A percentile compares a stretch with the other conserved stretches of the same genome.
These are phyloP conservation scores for Apoda limacodes DNA, from an alignment of 2,888 invertebrate genomes.

Conservation along the genomic window DNA sequence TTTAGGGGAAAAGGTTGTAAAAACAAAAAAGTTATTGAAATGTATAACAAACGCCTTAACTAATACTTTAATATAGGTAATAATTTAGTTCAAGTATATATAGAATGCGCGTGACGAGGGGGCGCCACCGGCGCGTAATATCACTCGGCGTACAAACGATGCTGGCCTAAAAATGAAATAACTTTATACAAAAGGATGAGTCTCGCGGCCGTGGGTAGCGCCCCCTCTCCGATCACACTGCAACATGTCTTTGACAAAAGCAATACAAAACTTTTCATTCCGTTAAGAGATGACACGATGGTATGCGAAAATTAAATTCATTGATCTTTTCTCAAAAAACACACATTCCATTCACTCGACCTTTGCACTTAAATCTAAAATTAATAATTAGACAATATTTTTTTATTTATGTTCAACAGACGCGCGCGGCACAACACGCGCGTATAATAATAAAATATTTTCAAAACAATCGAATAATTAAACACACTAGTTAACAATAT, in stretches of 20 bases:
- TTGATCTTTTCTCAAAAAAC: slow-evolving; percentile 59
- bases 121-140: slow-evolving; percentile 21
- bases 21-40: slow-evolving; percentile 68
- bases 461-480: slow-evolving; percentile 71
- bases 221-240: slow-evolving; percentile 26
- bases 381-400: slow-evolving; percentile 70
- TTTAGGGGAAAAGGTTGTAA: slow-evolving; percentile 65
- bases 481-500: slow-evolving; percentile 70
- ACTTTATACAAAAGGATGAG: slow-evolving; percentile 52
- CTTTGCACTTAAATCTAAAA: slow-evolving; percentile 68
- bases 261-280: slow-evolving; percentile 68
- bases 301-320: slow-evolving; percentile 53
- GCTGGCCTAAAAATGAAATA: slow-evolving; percentile 44
- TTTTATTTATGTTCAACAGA: slow-evolving; percentile 66
- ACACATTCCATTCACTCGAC: slow-evolving; percentile 65
- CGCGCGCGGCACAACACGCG: slow-evolving; percentile 60
- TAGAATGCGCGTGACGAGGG: slow-evolving; percentile 26
- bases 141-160: slow-evolving; percentile 28
- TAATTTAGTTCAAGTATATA: slow-evolving; percentile 56
- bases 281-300: slow-evolving; percentile 65
- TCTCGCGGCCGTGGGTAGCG: slow-evolving; percentile 26
- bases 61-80: slow-evolving; percentile 46
- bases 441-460: slow-evolving; percentile 70
- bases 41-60: slow-evolving; percentile 70
- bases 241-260: slow-evolving; percentile 54